phyloP scores from a whole-genome alignment of 2,797 vertebrate genomes.

The Halcyon chelicuti region DNA sequence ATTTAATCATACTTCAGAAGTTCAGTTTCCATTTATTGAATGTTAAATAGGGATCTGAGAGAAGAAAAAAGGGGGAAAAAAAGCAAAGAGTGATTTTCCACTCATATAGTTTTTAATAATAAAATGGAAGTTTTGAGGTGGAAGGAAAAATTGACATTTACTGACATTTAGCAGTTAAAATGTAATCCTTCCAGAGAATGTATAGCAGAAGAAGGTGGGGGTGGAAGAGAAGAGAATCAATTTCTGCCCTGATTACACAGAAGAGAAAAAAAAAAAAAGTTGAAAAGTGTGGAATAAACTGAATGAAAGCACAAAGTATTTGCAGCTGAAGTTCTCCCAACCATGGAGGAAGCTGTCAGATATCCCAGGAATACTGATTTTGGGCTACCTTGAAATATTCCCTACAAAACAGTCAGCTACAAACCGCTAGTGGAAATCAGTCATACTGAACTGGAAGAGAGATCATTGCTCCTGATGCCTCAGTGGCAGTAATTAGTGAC shows the following conservation, averaged over 20 bases:
- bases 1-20: background rate
- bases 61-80: background rate
- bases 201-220: conserved; percentile 29
- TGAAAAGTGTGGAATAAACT: background rate
- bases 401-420: background rate
- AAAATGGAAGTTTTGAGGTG: background rate
- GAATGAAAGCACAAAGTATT: background rate
- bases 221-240: conserved; percentile 34
- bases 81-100: background rate
- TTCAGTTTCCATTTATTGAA: background rate
- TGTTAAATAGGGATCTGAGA: background rate
- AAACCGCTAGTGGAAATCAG: background rate
- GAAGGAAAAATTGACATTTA: conserved; percentile 60
- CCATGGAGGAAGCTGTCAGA: background rate
- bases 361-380: background rate
- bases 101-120: background rate
- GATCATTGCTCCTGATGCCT: background rate
- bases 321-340: background rate
- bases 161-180: conserved; percentile 64
- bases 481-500: background rate
- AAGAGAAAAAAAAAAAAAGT: background rate
- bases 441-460: background rate
- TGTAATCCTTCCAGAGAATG: conserved; percentile 48
- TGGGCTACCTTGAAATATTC: background rate
- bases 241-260: conserved; percentile 44